Evolutionary conservation across 2,797 vertebrate genomes (phyloP), one percentile per base, ranked within the genome.

Genomic region (Carcharodon carcharias): DNA sequence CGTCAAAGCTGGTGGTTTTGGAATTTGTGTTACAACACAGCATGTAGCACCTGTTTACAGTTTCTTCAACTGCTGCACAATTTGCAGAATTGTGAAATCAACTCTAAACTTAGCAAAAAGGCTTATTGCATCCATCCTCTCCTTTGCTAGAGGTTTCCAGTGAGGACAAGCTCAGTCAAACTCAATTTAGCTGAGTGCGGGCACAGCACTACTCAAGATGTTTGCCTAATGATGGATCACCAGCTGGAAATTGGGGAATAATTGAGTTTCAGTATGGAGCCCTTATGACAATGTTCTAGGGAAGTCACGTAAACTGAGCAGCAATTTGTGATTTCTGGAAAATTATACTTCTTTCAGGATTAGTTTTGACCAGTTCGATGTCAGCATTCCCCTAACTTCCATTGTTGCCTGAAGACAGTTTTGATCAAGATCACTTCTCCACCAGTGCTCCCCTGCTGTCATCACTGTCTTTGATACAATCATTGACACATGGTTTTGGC

Each of bases 81-180:
- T 63, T 92, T 61, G 14, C 58, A 92, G 14, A 63, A 92, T 92
- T 92, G 87, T 92, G 89, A 63, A 92, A 92, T 61, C 56, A 63
- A 35, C 89, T 92, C 31, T n/a, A 61, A 63, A 61, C 14, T 92
- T 61, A 92, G 58, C 58, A 92, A 92, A 92, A 28, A 89, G 16
- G 16, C 31, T n/a, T 63, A 23, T 63, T 61, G 31, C 58, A 63
- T 0, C 35, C 56, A 92, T n/a, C 35, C 8, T 63, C 89, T 63
- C 14, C 35, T 61, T 63, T 35, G 35, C 31, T 92, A 1, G 56
- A 63, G 31, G 26, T 92, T 56, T 92, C 58, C 18, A 58, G 31
- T 35, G 5, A n/a, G 56, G 31, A n/a, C 14, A 63, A 21, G 56
- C 14, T n/a, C 12, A 18, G 18, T 28, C 4, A 92, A n/a, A 92